Evolutionary conservation across 2,797 vertebrate species (phyloP).

Genomic region (Enoplosus armatus): DNA sequence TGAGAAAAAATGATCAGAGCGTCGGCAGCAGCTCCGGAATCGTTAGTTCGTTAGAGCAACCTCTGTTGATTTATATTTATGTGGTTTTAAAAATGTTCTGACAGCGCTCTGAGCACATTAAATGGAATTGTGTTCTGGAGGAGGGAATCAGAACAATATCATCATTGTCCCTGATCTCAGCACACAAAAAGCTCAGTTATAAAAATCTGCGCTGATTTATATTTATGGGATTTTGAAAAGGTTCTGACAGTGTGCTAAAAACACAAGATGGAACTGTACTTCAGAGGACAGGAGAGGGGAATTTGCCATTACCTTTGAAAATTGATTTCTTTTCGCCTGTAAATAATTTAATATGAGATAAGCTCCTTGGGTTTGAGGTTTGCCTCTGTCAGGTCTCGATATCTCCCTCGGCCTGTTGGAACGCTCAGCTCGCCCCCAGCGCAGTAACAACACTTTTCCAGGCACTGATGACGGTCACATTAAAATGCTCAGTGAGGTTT

Average conservation of each 20-base stretch:
- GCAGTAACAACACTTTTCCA: slow-evolving; percentile 30
- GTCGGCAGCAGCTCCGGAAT: slow-evolving; percentile 16
- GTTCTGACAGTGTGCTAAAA: slow-evolving; percentile 44
- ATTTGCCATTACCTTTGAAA: slow-evolving; percentile 61
- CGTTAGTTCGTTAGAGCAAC: slow-evolving; percentile 38
- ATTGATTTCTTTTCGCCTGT: slow-evolving; percentile 59
- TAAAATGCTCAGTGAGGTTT: slow-evolving; percentile 53
- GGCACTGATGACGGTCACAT: slow-evolving; percentile 36
- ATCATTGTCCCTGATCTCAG: slow-evolving; percentile 48
- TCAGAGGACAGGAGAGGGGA: slow-evolving; percentile 45
- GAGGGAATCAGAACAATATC: slow-evolving; percentile 46
- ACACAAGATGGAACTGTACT: slow-evolving; percentile 39
- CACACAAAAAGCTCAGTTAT: slow-evolving; percentile 36
- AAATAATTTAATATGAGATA: slow-evolving; percentile 67
- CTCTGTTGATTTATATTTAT: slow-evolving; percentile 60
- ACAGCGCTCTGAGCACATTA: slow-evolving; percentile 45
- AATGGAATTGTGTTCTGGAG: slow-evolving; percentile 40
- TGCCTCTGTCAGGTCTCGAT: slow-evolving; percentile 47
- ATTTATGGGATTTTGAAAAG: slow-evolving; percentile 61
- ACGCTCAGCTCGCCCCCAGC: slow-evolving; percentile 15
- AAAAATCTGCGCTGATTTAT: slow-evolving; percentile 53
- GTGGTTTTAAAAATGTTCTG: slow-evolving; percentile 40
- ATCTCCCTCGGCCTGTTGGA: slow-evolving; percentile 41
- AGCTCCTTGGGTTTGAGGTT: slow-evolving; percentile 55
- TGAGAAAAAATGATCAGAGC: slow-evolving; percentile 14